Conservation (phyloP, 2,113 vertebrate genomes). For the Anhinga rufa region DNA sequence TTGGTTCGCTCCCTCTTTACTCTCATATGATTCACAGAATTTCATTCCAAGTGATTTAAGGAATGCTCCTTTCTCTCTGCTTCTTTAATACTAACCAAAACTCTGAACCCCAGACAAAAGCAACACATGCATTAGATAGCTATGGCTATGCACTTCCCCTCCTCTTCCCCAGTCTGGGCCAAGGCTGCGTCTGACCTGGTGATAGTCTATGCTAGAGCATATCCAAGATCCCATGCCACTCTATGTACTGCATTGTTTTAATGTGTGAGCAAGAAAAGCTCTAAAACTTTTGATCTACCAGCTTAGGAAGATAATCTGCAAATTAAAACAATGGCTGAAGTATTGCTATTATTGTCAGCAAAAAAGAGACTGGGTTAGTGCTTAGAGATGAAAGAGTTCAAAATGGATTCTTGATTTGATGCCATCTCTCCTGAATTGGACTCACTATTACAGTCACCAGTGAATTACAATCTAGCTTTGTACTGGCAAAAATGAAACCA, state of each 20-base stretch:
- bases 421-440: background rate
- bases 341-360: background rate
- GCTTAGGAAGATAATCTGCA: background rate
- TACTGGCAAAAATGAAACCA: background rate
- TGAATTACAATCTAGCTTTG: background rate
- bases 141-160: rapidly evolving
- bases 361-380: background rate
- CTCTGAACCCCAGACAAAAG: background rate
- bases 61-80: background rate
- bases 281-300: background rate
- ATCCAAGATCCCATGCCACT: background rate
- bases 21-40: background rate
- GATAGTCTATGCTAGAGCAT: background rate
- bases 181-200: background rate
- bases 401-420: background rate
- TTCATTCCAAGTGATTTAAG: background rate
- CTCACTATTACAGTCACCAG: background rate
- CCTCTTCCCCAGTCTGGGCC: background rate
- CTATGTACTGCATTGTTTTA: background rate
- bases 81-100: background rate
- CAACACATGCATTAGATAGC: background rate
- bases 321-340: background rate
- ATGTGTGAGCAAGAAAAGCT: background rate
- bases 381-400: background rate
- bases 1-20: background rate